These are phyloP conservation scores for Gracilinanus agilis DNA, from an alignment of 2,113 vertebrate species.

Conservation along the genomic window DNA sequence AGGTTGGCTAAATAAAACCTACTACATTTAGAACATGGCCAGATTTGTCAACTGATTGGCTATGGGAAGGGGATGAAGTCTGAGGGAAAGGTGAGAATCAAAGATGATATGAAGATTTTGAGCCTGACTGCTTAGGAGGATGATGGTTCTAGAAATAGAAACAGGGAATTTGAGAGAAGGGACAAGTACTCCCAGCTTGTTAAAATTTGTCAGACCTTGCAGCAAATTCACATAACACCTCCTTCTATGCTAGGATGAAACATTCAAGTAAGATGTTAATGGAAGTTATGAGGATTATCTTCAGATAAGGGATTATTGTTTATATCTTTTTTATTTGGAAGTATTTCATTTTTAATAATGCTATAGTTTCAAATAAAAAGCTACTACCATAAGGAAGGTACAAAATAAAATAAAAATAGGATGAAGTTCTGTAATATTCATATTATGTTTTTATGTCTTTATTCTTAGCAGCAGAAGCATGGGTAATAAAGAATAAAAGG, in stretches of 20 bases:
- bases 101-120: background rate
- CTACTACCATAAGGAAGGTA: background rate
- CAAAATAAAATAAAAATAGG: conserved; percentile 13
- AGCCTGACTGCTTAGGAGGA: background rate
- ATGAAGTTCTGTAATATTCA: background rate
- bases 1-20: background rate
- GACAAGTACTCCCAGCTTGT: background rate
- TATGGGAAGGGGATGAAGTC: background rate
- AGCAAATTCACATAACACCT: background rate
- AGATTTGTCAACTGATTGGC: background rate
- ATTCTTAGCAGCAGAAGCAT: background rate
- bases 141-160: background rate
- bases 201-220: background rate
- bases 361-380: background rate
- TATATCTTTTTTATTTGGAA: background rate
- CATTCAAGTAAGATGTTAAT: background rate
- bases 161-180: background rate
- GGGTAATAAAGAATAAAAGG: background rate
- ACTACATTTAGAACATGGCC: background rate
- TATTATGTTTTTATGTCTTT: background rate
- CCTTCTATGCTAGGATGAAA: background rate
- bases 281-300: background rate
- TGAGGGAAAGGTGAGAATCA: background rate
- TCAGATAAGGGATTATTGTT: background rate
- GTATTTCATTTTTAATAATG: conserved; percentile 25